Conservation (phyloP, 2,113 vertebrate genomes). For the Vidua macroura region DNA sequence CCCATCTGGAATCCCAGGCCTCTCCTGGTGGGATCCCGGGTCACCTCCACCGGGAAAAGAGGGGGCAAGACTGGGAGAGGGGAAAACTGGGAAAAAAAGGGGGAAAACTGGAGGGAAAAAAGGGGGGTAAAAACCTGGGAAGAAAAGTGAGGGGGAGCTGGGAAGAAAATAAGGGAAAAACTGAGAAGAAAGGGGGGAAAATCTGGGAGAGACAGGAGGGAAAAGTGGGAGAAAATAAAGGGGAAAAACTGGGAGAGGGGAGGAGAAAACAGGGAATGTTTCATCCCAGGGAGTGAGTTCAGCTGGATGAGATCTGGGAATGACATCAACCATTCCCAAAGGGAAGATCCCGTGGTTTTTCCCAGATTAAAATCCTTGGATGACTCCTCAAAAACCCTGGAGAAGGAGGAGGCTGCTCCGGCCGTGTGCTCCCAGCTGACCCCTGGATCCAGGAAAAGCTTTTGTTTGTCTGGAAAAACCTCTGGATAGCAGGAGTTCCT, state of each 20-base stretch:
- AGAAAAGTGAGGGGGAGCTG: not conserved
- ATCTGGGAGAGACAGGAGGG: rapidly evolving
- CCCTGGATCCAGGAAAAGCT: not conserved
- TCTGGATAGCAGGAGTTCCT: rapidly evolving
- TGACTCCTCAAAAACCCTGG: not conserved
- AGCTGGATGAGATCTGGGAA: not conserved
- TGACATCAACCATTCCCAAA: not conserved
- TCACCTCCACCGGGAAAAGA: not conserved
- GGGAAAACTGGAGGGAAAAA: not conserved
- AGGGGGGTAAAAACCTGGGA: not conserved
- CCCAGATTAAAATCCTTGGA: not conserved
- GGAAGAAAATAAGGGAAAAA: not conserved
- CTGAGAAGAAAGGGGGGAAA: too few species aligned
- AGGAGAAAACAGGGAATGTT: not conserved
- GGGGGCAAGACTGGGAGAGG: too few species aligned
- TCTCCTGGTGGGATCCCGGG: not conserved
- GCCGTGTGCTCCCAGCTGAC: not conserved
- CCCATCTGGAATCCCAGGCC: rapidly evolving
- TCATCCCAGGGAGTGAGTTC: not conserved
- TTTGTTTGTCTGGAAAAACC: not conserved
- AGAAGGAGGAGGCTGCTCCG: not conserved
- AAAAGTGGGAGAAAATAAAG: not conserved
- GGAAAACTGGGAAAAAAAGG: not conserved
- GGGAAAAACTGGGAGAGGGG: too few species aligned
- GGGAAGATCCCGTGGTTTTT: conserved; percentile 36